Evolutionary conservation across 2,888 invertebrate species (phyloP).

Genomic region (Aelia acuminata): DNA sequence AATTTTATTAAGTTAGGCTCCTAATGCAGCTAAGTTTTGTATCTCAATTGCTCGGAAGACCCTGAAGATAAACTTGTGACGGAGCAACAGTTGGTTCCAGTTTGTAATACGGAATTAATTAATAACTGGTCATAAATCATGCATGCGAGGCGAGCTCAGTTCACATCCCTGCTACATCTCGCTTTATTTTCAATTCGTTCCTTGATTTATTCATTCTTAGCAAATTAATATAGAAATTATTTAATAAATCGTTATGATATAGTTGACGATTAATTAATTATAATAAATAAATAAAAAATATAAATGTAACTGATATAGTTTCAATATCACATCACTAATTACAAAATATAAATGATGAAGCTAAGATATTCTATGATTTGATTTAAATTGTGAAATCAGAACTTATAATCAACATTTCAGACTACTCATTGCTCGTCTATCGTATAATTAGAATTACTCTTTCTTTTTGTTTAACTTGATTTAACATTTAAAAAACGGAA

Average conservation of each 20-base stretch:
- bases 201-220: background rate
- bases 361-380: no score
- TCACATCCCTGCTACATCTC: background rate
- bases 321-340: background rate
- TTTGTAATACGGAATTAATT: constrained; percentile 11
- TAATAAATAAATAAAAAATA: background rate
- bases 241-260: background rate
- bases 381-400: no score
- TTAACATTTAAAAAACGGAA: no score
- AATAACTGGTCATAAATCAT: constrained; percentile 34
- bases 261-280: background rate
- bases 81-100: constrained; percentile 37
- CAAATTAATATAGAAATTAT: background rate
- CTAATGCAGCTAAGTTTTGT: background rate
- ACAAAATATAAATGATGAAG: background rate
- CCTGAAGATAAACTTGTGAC: constrained; percentile 21
- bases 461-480: no score
- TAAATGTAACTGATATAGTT: background rate
- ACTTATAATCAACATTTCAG: no score
- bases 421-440: no score
- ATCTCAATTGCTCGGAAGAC: background rate
- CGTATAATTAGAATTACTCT: no score
- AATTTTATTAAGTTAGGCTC: background rate
- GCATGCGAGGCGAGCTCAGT: background rate
- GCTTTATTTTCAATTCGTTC: background rate